Evolutionary conservation across 1,140 invertebrate species (phyloP).

Genomic region (Pomacea maculata): DNA sequence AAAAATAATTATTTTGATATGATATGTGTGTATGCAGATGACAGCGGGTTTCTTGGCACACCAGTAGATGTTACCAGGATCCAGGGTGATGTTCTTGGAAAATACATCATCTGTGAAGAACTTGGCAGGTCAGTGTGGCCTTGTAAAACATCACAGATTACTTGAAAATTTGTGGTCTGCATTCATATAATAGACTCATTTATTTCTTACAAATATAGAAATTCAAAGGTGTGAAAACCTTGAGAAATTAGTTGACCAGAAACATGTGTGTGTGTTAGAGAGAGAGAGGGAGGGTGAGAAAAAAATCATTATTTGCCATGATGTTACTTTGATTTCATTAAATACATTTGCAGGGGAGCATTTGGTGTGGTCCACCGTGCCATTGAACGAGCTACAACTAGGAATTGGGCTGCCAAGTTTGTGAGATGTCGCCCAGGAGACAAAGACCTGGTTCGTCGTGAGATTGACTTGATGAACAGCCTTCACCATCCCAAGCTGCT

Average conservation of each 20-base stretch:
- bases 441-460: conserved; percentile 94
- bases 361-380: conserved; percentile 98
- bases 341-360: conserved; percentile 74
- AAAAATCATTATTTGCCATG: not conserved
- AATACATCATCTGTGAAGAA: conserved; percentile 65
- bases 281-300: too few relatives aligned
- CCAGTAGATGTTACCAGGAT: conserved; percentile 56
- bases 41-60: conserved; percentile 47
- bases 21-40: conserved; percentile 42
- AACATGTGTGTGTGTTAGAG: too few relatives aligned
- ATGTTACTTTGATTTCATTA: not conserved
- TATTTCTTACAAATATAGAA: too few relatives aligned
- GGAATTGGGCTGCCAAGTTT: conserved; percentile 98
- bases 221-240: too few relatives aligned
- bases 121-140: conserved; percentile 50
- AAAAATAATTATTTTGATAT: not conserved
- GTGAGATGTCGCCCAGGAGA: conserved; percentile 94
- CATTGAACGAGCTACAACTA: conserved; percentile 92
- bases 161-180: too few relatives aligned
- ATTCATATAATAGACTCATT: too few relatives aligned
- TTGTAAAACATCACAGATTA: too few relatives aligned
- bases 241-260: too few relatives aligned
- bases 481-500: conserved; percentile 96
- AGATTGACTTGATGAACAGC: conserved; percentile 99
- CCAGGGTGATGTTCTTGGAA: conserved; percentile 57